These are phyloP conservation scores for Liodrosophila aerea DNA, from an alignment of 2,888 invertebrate genomes.

Conservation along the genomic window DNA sequence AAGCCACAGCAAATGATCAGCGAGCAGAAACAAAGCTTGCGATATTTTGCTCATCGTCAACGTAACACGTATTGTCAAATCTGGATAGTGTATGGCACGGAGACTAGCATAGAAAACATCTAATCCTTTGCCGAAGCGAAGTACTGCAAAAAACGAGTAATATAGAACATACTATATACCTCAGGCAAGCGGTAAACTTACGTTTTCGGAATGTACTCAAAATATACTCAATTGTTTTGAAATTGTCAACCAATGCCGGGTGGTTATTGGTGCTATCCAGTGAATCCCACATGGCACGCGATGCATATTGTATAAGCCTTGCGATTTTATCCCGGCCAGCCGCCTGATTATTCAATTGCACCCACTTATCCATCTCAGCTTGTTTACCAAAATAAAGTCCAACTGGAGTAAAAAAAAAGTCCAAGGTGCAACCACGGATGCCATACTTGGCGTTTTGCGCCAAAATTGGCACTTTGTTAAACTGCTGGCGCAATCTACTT, in stretches of 20 bases:
- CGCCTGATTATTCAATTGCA: slow-evolving; percentile 79
- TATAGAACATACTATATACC: not conserved
- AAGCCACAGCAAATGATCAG: slow-evolving; percentile 94
- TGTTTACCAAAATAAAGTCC: slow-evolving; percentile 35
- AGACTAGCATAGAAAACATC: slow-evolving; percentile 91
- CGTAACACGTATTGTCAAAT: slow-evolving; percentile 87
- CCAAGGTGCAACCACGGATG: slow-evolving; percentile 62
- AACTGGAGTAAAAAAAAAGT: slow-evolving; percentile 35
- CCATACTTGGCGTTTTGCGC: too few species aligned
- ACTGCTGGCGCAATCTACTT: too few species aligned
- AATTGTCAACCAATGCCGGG: slow-evolving; percentile 87
- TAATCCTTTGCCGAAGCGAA: slow-evolving; percentile 92
- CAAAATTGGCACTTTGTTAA: too few species aligned
- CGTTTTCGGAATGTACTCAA: slow-evolving; percentile 94
- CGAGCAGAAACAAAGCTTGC: slow-evolving; percentile 89
- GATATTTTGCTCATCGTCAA: slow-evolving; percentile 91
- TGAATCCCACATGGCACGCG: slow-evolving; percentile 91
- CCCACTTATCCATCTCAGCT: slow-evolving; percentile 79
- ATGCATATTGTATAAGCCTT: slow-evolving; percentile 91
- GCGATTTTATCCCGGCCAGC: slow-evolving; percentile 82
- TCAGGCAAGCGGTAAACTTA: too few species aligned
- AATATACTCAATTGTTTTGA: slow-evolving; percentile 91
- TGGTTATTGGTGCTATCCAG: slow-evolving; percentile 85
- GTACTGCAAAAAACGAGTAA: slow-evolving; percentile 84
- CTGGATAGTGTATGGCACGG: slow-evolving; percentile 88